Evolutionary conservation across 2,888 invertebrate species (phyloP), one percentile per base, ranked within the genome.

Genomic region (Altica lythri): DNA sequence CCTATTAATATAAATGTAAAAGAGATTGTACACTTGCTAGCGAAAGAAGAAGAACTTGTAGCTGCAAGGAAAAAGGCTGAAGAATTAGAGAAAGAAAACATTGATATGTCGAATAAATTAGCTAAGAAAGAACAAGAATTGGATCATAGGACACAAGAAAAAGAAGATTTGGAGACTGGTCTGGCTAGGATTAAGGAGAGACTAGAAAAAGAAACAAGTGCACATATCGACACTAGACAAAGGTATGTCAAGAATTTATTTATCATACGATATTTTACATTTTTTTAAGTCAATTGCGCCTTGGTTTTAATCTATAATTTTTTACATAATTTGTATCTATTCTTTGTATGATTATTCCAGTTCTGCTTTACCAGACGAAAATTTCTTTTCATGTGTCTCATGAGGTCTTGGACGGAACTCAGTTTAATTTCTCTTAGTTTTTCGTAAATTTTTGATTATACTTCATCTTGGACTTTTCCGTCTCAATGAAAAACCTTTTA

Each of bases 101-200:
- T 86, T 1, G 95, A 95, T 63, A 82, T 96, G 72, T 88, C 90
- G 29, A 89, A 89, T 1, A 88, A 89, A 68, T 78, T 96, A 51
- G 89, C 93, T 3, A 93, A 94, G 71, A 95, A 90, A 77, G 96
- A 96, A 76, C 92, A 93, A 76, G 95, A 95, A 74, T 80, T 94
- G 59, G 95, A 95, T 78, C 82, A 90, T 68, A 85, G 90, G 71
- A 85, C 86, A 55, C 94, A 95, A 72, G 95, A 96, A 78, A 89
- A 92, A 71, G 95, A 95, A 78, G 95, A 95, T 75, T 79, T 94
- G 65, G 92, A 95, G 75, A 88, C 90, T 1, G 88, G 89, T 55
- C 79, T 94, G 59, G 78, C 84, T 0, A 85, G 10, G 81, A 85
- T 93, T 71, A 92, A 93, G 71, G 91, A 92, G 69, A 83, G 95